A percentile compares a stretch with the other conserved stretches of the same genome.
Evolutionary conservation across 2,888 invertebrate species (phyloP).

Genomic region (Phytoseiulus persimilis): DNA sequence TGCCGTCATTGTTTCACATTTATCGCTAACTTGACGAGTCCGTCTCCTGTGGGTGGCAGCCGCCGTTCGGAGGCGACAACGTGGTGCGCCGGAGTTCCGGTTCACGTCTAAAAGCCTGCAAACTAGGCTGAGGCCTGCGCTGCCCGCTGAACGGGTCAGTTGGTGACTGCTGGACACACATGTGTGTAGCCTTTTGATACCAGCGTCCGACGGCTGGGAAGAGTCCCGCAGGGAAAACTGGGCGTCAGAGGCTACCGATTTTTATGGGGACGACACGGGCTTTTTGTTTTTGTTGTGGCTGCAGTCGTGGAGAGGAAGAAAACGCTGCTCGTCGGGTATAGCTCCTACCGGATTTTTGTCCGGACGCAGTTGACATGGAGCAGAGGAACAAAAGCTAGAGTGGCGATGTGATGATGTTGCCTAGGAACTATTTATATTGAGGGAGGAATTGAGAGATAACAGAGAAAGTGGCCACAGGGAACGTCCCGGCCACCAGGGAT

Average conservation of each 20-base stretch:
- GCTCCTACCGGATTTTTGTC: background rate
- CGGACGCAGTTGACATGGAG: background rate
- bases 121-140: too few relatives aligned
- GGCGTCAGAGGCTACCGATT: background rate
- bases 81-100: too few relatives aligned
- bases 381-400: background rate
- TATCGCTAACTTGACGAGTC: too few relatives aligned
- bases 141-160: background rate
- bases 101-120: too few relatives aligned
- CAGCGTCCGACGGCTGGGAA: background rate
- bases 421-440: too few relatives aligned
- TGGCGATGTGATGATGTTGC: background rate
- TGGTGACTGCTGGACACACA: background rate
- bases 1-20: background rate
- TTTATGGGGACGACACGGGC: background rate
- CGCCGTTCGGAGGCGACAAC: too few relatives aligned
- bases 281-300: background rate
- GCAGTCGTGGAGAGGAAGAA: background rate
- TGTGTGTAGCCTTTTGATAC: background rate
- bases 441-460: too few relatives aligned
- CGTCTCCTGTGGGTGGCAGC: too few relatives aligned
- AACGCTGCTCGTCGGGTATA: background rate
- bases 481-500: too few relatives aligned
- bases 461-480: too few relatives aligned
- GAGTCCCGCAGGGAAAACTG: background rate